Base-by-base conservation (phyloP, 64 coral and sea anemone species). In the Exaiptasia diaphana region DNA sequence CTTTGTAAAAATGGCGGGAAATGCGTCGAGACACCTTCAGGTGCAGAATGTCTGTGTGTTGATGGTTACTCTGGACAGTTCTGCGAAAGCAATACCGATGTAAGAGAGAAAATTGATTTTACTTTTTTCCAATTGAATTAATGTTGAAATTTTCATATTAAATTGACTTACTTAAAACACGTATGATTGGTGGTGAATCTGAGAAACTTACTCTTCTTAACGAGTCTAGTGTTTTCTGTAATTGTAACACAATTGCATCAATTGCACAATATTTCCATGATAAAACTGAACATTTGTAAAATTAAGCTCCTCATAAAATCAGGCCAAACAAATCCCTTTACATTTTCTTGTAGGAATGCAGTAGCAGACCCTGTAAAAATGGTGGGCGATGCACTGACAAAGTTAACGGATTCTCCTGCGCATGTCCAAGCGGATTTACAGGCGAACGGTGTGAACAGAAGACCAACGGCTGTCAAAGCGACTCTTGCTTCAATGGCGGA, bases 61-160 rank as follows among this genome's bases (percentile, higher is more conserved):
- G 79, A 88, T 50, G 95, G 95, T 25, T 99, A 81, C 50, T 61
- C 76, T 14, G 95, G 95, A 9, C 18, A 21, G 1, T 99, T 99
- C 59, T 99, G 95, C 53, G 95, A 99, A 64, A 85, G 41, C 37
- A 79, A 89, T 40, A 55, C 80, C 11, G 89, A 99, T 74, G 95
- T 99, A 85, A 85, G 95, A 41, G 37, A 12, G 6, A 27, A 21
- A 11, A 27, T 53, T 60, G 26, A 7, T 31, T 62, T 62, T n/a
- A n/a, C n/a, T n/a, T n/a, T n/a, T n/a, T n/a, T n/a, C n/a, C n/a
- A n/a, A n/a, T n/a, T n/a, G n/a, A n/a, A n/a, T n/a, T n/a, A n/a
- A n/a, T n/a, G n/a, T n/a, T n/a, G n/a, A n/a, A n/a, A n/a, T n/a
- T n/a, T n/a, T n/a, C n/a, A n/a, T n/a, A n/a, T n/a, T n/a, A n/a